Evolutionary conservation across 2,113 vertebrate species (phyloP).

Genomic region (Pipa parva): DNA sequence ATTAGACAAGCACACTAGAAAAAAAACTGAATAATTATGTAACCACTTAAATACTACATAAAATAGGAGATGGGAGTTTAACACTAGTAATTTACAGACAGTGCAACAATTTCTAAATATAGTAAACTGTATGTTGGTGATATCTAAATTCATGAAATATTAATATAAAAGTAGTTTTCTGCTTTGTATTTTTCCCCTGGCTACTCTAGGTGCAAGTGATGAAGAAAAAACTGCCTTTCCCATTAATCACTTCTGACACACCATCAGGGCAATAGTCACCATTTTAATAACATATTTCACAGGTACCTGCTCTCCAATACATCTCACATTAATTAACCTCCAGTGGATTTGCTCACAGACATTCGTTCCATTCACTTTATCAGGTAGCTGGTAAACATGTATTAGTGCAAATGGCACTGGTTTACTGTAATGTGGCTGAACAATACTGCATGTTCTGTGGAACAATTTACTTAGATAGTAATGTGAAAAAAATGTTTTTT

Average conservation of each 20-base stretch:
- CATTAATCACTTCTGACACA: constrained; percentile 34
- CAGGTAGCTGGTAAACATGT: constrained; percentile 19
- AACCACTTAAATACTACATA: neutral
- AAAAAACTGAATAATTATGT: constrained; percentile 4
- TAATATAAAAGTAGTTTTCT: constrained; percentile 1
- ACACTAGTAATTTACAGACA: neutral
- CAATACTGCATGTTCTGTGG: constrained; percentile 6
- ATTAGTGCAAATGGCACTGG: neutral
- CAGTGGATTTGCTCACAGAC: constrained; percentile 8
- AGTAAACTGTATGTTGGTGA: neutral
- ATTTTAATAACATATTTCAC: constrained; percentile 45
- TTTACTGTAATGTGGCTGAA: constrained; percentile 15
- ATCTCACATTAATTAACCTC: constrained; percentile 6
- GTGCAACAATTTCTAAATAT: constrained; percentile 11
- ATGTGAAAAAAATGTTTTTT: too few species aligned
- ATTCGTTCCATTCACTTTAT: constrained; percentile 26
- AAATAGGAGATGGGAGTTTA: neutral
- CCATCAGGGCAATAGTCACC: neutral
- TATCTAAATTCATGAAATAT: constrained; percentile 10
- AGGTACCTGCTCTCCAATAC: constrained; percentile 24
- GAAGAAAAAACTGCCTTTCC: neutral
- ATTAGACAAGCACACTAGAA: neutral
- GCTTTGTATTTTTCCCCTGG: neutral
- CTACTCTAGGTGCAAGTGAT: neutral
- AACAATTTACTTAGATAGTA: neutral